Percentiles rank a stretch among this genome's conserved stretches.
Evolutionary conservation across 2,888 invertebrate species (phyloP).

Genomic region (Fissipunctia ypsillon): DNA sequence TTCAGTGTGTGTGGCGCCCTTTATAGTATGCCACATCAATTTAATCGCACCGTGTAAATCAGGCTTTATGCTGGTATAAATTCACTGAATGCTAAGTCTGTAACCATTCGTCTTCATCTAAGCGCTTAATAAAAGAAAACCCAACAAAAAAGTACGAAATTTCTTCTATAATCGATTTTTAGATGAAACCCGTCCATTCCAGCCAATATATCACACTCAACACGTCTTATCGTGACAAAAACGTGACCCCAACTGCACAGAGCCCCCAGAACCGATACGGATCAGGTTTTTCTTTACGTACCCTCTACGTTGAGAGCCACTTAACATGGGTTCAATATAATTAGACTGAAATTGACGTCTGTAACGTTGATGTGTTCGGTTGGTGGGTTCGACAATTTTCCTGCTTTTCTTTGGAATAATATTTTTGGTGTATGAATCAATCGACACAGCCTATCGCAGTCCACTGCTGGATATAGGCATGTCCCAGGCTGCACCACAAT

Average conservation of each 20-base stretch:
- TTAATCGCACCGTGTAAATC: background rate
- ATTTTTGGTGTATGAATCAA: no score
- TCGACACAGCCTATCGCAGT: no score
- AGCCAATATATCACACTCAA: constrained; percentile 23
- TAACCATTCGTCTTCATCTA: constrained; percentile 23
- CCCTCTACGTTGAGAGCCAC: constrained; percentile 12
- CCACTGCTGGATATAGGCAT: no score
- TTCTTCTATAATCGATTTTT: background rate
- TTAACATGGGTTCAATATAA: constrained; percentile 48
- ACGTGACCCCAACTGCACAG: constrained; percentile 8
- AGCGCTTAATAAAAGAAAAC: constrained; percentile 1
- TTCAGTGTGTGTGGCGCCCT: no score
- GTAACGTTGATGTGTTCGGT: background rate
- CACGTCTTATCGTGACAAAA: constrained; percentile 39
- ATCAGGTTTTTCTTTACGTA: background rate
- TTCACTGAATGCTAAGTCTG: background rate
- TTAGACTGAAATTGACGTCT: constrained; percentile 43
- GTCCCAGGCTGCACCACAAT: no score
- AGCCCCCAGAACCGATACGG: background rate
- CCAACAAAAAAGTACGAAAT: constrained; percentile 7
- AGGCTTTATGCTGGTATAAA: background rate
- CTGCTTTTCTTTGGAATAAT: background rate
- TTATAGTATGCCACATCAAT: background rate
- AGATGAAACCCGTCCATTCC: constrained; percentile 9
- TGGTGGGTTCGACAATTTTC: constrained; percentile 1